These are phyloP conservation scores for Corvus hawaiiensis DNA, from an alignment of 2,113 vertebrate species.

Conservation along the genomic window DNA sequence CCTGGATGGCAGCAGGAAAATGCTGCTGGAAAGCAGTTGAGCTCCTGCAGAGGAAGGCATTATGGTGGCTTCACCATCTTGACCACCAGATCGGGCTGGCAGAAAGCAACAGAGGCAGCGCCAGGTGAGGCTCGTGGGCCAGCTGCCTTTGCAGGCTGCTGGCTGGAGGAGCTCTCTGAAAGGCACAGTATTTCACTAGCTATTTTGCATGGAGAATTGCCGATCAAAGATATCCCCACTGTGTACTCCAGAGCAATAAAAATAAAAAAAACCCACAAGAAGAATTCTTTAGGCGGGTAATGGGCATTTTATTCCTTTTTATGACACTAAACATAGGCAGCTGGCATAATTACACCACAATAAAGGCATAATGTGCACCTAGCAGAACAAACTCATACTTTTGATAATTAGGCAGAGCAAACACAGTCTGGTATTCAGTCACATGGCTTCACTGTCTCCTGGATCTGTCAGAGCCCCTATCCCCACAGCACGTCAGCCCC, in stretches of 20 bases:
- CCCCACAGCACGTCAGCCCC: background rate
- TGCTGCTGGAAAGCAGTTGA: background rate
- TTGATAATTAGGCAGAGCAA: constrained; percentile 85
- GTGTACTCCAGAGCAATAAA: constrained; percentile 79
- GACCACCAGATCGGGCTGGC: background rate
- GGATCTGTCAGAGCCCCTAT: background rate
- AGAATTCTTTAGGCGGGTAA: constrained; percentile 80
- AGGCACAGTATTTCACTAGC: constrained; percentile 57
- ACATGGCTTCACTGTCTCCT: constrained; percentile 40
- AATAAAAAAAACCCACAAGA: constrained; percentile 78
- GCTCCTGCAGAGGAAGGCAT: background rate
- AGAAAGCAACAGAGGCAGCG: background rate
- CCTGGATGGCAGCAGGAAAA: background rate
- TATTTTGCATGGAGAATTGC: constrained; percentile 64
- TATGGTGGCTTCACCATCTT: background rate
- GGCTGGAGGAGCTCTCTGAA: constrained; percentile 37
- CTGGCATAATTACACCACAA: constrained; percentile 83
- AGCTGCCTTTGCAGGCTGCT: constrained; percentile 41
- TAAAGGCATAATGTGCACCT: constrained; percentile 85
- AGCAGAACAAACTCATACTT: constrained; percentile 83
- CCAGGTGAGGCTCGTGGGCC: constrained; percentile 3
- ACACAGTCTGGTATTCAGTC: constrained; percentile 74
- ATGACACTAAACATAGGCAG: constrained; percentile 86
- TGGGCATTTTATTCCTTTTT: constrained; percentile 87
- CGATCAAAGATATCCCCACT: constrained; percentile 65